phyloP scores from a whole-genome alignment of 2,888 invertebrate species.

The Trachelus stipa region DNA sequence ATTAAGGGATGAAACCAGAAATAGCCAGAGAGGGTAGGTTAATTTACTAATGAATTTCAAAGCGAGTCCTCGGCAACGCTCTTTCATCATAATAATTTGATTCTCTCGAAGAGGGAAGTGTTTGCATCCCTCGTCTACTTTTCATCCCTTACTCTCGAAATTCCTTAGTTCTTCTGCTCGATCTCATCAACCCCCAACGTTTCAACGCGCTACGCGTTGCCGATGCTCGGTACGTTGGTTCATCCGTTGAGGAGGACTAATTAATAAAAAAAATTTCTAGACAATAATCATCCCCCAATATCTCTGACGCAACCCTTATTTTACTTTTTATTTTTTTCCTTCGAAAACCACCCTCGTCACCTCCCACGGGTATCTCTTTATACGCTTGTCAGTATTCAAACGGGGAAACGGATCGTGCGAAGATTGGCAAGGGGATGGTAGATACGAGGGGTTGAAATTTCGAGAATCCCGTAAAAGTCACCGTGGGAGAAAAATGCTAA shows the following conservation, averaged over 20 bases:
- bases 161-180: neutral
- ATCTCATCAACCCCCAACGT: neutral
- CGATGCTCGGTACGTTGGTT: neutral
- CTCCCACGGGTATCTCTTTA: neutral
- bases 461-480: neutral
- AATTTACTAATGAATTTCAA: constrained; percentile 55
- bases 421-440: neutral
- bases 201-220: neutral
- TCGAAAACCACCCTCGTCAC: neutral
- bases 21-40: constrained; percentile 22
- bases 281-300: neutral
- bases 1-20: neutral
- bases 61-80: constrained; percentile 30
- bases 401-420: neutral
- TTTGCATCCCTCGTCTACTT: neutral
- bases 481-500: neutral
- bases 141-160: neutral
- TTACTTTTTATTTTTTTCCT: neutral
- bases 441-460: neutral
- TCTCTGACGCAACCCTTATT: neutral
- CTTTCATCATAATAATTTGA: constrained; percentile 49
- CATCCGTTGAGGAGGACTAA: neutral
- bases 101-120: constrained; percentile 17
- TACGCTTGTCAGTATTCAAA: neutral
- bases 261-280: neutral